Evolutionary conservation across 2,797 vertebrate species (phyloP).

Genomic region (Hoplostethus mediterraneus): DNA sequence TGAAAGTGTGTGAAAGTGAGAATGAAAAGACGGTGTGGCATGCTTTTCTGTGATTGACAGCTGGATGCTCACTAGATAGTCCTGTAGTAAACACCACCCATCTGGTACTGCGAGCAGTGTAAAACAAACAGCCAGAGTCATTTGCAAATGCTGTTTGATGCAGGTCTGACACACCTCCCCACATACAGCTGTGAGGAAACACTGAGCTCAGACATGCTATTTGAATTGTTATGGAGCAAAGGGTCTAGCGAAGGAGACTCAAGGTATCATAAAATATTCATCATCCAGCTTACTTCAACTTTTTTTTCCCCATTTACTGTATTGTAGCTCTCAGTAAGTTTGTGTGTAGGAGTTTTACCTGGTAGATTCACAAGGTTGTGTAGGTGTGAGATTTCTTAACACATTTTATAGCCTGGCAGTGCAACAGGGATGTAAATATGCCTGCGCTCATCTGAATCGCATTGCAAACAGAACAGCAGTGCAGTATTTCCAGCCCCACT

Average conservation of each 20-base stretch:
- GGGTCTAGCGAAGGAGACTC: conserved; percentile 41
- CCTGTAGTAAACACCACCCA: conserved; percentile 16
- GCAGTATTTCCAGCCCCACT: conserved; percentile 45
- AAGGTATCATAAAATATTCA: conserved; percentile 74
- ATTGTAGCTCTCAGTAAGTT: conserved; percentile 57
- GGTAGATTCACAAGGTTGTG: conserved; percentile 54
- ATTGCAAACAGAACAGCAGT: conserved; percentile 49
- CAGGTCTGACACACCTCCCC: neutral
- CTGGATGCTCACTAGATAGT: neutral
- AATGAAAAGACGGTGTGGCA: neutral
- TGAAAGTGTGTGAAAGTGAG: neutral
- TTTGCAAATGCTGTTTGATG: conserved; percentile 27
- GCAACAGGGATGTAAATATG: conserved; percentile 70
- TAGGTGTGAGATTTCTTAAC: conserved; percentile 68
- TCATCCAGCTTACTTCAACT: conserved; percentile 53
- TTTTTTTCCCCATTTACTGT: conserved; percentile 65
- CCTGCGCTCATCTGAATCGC: conserved; percentile 63
- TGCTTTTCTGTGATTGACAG: conserved; percentile 17
- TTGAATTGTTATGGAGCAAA: conserved; percentile 20
- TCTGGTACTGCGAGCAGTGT: conserved; percentile 21
- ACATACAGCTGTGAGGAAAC: conserved; percentile 15
- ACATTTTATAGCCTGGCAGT: conserved; percentile 42
- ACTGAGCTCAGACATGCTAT: conserved; percentile 19
- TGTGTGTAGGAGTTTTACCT: conserved; percentile 64
- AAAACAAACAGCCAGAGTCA: conserved; percentile 1